phyloP scores from a whole-genome alignment of 2,888 invertebrate species.

The Stomorhina lunata region DNA sequence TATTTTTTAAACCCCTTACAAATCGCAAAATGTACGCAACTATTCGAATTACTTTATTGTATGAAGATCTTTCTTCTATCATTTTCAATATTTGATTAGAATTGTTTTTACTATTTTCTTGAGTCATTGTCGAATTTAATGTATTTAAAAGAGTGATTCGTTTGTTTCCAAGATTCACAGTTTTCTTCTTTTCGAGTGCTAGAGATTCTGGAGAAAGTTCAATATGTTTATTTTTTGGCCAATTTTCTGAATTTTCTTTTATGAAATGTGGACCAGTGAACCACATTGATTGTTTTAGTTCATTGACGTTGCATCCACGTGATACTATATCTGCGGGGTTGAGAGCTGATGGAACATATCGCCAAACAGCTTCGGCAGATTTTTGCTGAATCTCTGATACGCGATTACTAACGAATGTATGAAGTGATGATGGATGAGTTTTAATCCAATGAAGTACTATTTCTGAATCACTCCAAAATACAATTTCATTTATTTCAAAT shows the following conservation, averaged over 20 bases:
- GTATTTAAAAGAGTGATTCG: too few relatives aligned
- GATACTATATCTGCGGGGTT: background rate
- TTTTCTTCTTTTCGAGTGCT: background rate
- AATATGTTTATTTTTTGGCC: background rate
- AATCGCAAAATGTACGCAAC: too few relatives aligned
- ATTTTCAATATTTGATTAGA: too few relatives aligned
- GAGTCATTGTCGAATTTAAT: too few relatives aligned
- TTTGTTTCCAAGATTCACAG: too few relatives aligned
- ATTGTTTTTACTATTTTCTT: too few relatives aligned
- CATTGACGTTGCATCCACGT: background rate
- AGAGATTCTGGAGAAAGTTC: background rate
- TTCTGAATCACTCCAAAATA: background rate
- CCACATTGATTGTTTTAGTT: background rate
- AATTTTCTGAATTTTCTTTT: background rate
- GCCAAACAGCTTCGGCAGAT: background rate
- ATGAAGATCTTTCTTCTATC: too few relatives aligned
- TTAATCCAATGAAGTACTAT: background rate
- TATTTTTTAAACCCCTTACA: too few relatives aligned
- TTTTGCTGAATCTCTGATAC: background rate
- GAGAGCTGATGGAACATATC: background rate
- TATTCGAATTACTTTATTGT: too few relatives aligned
- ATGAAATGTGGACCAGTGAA: background rate
- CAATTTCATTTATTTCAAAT: background rate
- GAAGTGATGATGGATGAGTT: background rate
- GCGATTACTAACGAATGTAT: background rate